These are phyloP conservation scores for Lethocerus indicus DNA, from an alignment of 1,140 invertebrate species.

Conservation along the genomic window DNA sequence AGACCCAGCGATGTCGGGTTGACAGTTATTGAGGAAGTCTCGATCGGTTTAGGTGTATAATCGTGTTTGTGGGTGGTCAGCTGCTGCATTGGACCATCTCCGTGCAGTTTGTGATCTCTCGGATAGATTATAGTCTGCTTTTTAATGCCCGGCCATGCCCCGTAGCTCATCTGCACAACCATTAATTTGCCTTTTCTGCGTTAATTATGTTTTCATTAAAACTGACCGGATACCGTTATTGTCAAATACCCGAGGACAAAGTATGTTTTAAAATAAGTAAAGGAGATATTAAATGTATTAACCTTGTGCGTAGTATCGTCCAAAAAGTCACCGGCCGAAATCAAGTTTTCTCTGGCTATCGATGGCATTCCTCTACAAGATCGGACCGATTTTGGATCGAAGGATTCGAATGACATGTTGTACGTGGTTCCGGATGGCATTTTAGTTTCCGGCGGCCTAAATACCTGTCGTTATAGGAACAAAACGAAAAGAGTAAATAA, in stretches of 20 bases:
- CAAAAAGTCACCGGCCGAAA: slow-evolving; percentile 13
- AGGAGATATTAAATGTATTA: not conserved
- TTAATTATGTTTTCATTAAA: not conserved
- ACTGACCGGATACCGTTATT: too few species aligned
- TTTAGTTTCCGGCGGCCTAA: slow-evolving; percentile 12
- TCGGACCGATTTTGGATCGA: slow-evolving; percentile 13
- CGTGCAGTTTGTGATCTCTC: slow-evolving; percentile 14
- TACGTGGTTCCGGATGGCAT: slow-evolving; percentile 15
- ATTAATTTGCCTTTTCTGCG: too few species aligned
- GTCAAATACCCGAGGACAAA: not conserved
- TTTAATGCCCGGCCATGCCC: slow-evolving; percentile 15
- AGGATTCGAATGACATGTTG: slow-evolving; percentile 15
- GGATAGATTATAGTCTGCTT: slow-evolving; percentile 11
- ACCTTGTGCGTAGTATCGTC: slow-evolving; percentile 15
- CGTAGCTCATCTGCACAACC: slow-evolving; percentile 17
- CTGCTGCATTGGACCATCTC: slow-evolving; percentile 14
- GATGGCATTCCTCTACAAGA: slow-evolving; percentile 12
- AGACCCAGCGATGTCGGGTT: slow-evolving; percentile 13
- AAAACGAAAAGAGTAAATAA: not conserved
- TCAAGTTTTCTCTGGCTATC: slow-evolving; percentile 13
- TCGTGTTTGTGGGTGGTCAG: slow-evolving; percentile 17
- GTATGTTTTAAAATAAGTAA: not conserved
- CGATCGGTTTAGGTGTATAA: slow-evolving; percentile 16
- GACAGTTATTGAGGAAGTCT: slow-evolving; percentile 7
- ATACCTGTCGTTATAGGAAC: slow-evolving; percentile 12